Evolutionary conservation across 2,888 invertebrate species (phyloP), one percentile per base, ranked within the genome.

Genomic region (Xiphydria camelus): DNA sequence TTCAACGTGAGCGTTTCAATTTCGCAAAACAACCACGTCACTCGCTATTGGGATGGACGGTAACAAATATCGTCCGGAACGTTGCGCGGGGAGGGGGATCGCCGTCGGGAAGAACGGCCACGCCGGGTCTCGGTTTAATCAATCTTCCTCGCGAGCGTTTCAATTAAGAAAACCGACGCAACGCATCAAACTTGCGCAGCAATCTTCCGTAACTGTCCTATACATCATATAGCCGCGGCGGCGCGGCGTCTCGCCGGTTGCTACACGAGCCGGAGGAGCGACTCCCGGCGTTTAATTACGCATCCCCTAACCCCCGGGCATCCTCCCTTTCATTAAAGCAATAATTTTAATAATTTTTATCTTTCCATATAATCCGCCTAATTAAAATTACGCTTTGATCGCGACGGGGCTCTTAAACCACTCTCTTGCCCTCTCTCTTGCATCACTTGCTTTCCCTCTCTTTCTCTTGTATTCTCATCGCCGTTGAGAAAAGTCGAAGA

Each of bases 311-410:
- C 19, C 43, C 36, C 36, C 59, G 57, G 48, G 46, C 61, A 61
- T 51, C 60, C 66, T 69, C 66, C 73, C 74, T 75, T 75, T 73
- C 71, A 74, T 73, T 74, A 75, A 69, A 69, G 74, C 70, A 74
- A 75, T 75, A 75, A 75, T 74, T 74, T 75, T 75, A 70, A 74
- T 75, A 74, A 75, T 75, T 75, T 75, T 75, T 75, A 75, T 75
- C 74, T 73, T 69, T 67, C 62, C 62, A 65, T 73, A 72, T 74
- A 72, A 75, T 75, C 73, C 70, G 68, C 61, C 72, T 74, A 74
- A 74, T 75, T 74, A 73, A 73, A 75, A 73, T 73, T 68, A 71
- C 62, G 68, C 74, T 74, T 73, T 72, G 73, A 73, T 75, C 74
- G 66, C 64, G 62, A 59, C 61, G 57, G 55, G 55, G 57, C 61